Evolutionary conservation across 1,140 invertebrate genomes (phyloP).

Genomic region (Aporrectodea caliginosa): DNA sequence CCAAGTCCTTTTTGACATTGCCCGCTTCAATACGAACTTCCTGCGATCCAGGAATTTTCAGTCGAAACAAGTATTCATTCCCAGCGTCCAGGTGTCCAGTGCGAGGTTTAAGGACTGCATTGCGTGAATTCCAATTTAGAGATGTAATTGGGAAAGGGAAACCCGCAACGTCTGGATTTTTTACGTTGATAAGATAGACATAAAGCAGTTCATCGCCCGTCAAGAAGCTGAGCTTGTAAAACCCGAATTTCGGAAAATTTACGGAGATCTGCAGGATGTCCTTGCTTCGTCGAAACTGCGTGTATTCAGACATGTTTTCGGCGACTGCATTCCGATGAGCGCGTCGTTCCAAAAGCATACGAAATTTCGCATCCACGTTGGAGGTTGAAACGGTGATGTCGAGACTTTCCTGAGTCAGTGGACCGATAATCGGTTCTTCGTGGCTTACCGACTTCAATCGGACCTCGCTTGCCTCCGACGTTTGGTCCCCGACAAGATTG

Average conservation of each 20-base stretch:
- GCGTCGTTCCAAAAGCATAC: neutral
- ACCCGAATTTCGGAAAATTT: constrained; percentile 24
- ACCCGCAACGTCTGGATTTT: constrained; percentile 2
- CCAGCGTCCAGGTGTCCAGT: neutral
- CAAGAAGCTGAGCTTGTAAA: constrained; percentile 23
- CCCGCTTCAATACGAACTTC: constrained; percentile 6
- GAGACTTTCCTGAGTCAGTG: neutral
- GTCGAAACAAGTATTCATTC: neutral
- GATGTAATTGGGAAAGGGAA: constrained; percentile 9
- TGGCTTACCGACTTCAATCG: constrained; percentile 7
- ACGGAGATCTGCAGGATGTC: constrained; percentile 8
- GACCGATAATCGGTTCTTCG: constrained; percentile 15
- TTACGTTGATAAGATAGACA: constrained; percentile 29
- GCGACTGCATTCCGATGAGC: neutral
- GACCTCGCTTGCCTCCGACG: neutral
- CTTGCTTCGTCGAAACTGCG: neutral
- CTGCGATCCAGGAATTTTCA: neutral
- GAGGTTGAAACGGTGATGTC: neutral
- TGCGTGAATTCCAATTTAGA: neutral
- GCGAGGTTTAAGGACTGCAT: constrained; percentile 14
- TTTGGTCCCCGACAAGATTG: neutral
- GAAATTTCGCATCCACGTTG: neutral
- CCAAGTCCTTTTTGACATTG: neutral
- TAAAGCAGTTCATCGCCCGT: neutral
- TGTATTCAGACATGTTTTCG: constrained; percentile 15